phyloP scores from a whole-genome alignment of 2,888 invertebrate genomes.

The Archips crataeganus region DNA sequence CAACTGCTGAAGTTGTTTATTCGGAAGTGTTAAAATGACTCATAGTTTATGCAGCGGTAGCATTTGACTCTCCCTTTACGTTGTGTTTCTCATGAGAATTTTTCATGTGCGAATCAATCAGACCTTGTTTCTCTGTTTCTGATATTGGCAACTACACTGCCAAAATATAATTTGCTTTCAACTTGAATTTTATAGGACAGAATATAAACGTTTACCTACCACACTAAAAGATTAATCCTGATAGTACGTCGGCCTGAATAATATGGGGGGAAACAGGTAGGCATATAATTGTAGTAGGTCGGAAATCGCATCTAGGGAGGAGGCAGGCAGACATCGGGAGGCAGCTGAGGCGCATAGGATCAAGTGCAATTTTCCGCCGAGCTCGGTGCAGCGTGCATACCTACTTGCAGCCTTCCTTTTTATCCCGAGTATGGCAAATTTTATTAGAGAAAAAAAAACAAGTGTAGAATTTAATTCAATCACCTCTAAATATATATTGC shows the following conservation, averaged over 20 bases:
- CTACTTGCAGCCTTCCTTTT: slow-evolving; percentile 38
- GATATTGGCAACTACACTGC: neutral
- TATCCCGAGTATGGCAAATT: neutral
- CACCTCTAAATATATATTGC: neutral
- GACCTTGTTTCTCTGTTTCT: neutral
- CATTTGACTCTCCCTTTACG: too few relatives aligned
- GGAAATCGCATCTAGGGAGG: slow-evolving; percentile 63
- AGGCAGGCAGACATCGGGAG: slow-evolving; percentile 50
- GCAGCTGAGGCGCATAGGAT: slow-evolving; percentile 56
- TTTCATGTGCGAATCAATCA: neutral
- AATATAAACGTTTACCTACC: neutral
- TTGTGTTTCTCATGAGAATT: neutral
- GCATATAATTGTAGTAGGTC: slow-evolving; percentile 58
- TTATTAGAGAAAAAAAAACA: neutral
- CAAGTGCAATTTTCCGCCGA: slow-evolving; percentile 75
- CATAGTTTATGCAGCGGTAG: too few relatives aligned
- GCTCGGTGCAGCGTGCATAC: slow-evolving; percentile 54
- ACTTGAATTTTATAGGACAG: neutral
- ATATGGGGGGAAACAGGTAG: slow-evolving; percentile 23
- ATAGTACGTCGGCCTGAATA: neutral
- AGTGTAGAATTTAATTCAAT: neutral
- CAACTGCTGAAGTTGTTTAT: neutral
- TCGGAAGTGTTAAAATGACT: too few relatives aligned
- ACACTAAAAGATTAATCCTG: neutral
- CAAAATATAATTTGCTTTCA: neutral